These are phyloP conservation scores for Leptinotarsa defecta DNA, from an alignment of 1,140 invertebrate species.

Conservation along the genomic window DNA sequence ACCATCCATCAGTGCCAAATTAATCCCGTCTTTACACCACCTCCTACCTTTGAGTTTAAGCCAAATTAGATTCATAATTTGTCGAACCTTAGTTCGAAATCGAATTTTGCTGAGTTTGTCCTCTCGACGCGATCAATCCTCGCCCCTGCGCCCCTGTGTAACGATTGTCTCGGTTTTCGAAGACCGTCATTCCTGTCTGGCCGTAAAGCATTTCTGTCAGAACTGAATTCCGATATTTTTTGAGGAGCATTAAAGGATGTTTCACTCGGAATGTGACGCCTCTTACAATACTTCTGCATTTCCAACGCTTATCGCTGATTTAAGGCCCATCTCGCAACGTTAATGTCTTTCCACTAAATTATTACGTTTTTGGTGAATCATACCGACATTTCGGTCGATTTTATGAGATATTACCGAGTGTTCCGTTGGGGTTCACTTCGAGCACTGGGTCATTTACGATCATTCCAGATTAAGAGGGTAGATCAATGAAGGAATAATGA, in stretches of 20 bases:
- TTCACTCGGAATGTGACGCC: conserved; percentile 9
- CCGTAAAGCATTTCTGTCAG: conserved; percentile 9
- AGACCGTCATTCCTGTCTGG: not conserved
- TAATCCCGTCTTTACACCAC: not conserved
- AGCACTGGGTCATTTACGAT: not conserved
- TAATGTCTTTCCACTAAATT: conserved; percentile 15
- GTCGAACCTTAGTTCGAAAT: too few relatives aligned
- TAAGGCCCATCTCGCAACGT: conserved; percentile 11
- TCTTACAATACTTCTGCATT: conserved; percentile 11
- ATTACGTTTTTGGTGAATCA: conserved; percentile 20
- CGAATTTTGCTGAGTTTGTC: too few relatives aligned
- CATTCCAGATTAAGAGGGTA: not conserved
- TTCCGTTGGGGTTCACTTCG: conserved; percentile 8
- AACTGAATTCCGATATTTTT: conserved; percentile 11
- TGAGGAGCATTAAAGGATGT: conserved; percentile 2
- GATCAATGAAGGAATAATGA: not conserved
- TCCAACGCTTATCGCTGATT: conserved; percentile 13
- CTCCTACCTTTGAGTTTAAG: too few relatives aligned
- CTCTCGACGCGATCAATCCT: too few relatives aligned
- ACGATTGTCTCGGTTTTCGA: not conserved
- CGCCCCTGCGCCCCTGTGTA: not conserved
- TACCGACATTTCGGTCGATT: not conserved
- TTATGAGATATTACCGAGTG: conserved; percentile 13
- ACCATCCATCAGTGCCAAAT: not conserved
- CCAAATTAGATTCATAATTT: too few relatives aligned